Evolutionary conservation across 2,113 vertebrate genomes (phyloP).

Genomic region (Semicossyphus pulcher): DNA sequence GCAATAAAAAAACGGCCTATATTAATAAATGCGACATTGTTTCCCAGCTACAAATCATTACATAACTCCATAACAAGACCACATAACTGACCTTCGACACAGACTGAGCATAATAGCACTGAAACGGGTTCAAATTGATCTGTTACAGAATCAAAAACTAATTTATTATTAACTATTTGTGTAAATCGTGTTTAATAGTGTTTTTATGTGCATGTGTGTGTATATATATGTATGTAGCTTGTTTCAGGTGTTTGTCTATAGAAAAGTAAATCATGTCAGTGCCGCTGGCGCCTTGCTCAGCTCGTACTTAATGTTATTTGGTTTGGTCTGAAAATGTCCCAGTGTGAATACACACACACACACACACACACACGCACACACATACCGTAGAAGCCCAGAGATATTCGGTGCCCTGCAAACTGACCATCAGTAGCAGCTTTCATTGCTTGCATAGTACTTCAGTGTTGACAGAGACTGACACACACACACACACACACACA

Average conservation of each 20-base stretch:
- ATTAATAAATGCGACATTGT: no score
- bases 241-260: neutral
- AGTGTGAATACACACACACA: conserved; percentile 11
- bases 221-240: neutral
- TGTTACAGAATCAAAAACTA: neutral
- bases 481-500: conserved; percentile 14
- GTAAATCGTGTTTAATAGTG: neutral
- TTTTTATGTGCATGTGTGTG: no score
- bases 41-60: no score
- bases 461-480: conserved; percentile 55
- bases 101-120: no score
- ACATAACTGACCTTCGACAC: no score
- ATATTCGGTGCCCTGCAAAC: conserved; percentile 31
- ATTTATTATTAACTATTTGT: neutral
- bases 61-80: no score
- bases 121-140: no score
- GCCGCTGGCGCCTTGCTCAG: neutral
- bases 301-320: conserved; percentile 16
- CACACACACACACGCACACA: conserved; percentile 1
- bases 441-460: conserved; percentile 49
- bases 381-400: conserved; percentile 5
- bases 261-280: conserved; percentile 43
- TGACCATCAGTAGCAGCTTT: conserved; percentile 58
- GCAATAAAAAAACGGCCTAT: no score
- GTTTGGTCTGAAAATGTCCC: neutral